phyloP scores from a whole-genome alignment of 2,888 invertebrate species.

The Lasioglossum zephyrum region DNA sequence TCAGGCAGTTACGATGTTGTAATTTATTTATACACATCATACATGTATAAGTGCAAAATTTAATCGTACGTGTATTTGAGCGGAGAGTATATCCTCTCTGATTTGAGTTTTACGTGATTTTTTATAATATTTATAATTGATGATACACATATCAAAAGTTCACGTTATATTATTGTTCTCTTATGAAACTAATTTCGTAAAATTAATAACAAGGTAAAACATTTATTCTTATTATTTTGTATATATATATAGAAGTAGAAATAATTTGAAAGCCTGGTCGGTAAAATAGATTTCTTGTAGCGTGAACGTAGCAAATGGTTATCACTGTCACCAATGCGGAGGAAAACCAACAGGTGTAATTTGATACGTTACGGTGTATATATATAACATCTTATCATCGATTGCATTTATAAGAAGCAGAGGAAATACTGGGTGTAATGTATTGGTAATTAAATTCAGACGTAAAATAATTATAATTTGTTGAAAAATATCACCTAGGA shows the following conservation, averaged over 20 bases:
- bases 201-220: background rate
- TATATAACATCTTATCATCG: background rate
- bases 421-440: background rate
- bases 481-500: constrained; percentile 1
- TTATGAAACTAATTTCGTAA: background rate
- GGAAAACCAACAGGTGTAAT: background rate
- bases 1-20: background rate
- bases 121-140: background rate
- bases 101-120: background rate
- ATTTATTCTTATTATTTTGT: background rate
- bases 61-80: background rate
- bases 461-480: background rate
- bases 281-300: background rate
- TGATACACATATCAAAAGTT: background rate
- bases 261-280: background rate
- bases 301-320: background rate
- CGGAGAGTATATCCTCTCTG: no score
- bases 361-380: background rate
- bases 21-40: background rate
- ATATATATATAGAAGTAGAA: background rate
- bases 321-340: background rate
- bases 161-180: background rate
- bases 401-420: background rate
- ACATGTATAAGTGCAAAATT: no score
- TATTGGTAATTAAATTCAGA: background rate